Percentiles rank a stretch among this genome's conserved stretches.
phyloP scores from a whole-genome alignment of 2,113 vertebrate species.

The Calyptommatus sinebrachiatus region DNA sequence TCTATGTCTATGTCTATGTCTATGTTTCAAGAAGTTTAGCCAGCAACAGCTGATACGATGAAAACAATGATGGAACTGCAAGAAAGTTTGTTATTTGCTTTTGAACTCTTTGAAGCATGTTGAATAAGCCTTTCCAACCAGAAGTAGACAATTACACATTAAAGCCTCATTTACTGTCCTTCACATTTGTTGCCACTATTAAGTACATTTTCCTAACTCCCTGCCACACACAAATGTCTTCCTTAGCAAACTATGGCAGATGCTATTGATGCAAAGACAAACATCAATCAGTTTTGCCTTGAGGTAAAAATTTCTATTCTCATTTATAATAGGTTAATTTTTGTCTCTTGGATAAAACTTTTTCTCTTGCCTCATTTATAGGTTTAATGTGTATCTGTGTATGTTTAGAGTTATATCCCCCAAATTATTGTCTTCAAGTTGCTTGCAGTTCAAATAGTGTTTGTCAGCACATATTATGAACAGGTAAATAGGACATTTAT shows the following conservation, averaged over 20 bases:
- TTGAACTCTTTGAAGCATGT: too few species aligned
- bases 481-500: constrained; percentile 21
- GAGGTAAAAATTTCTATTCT: constrained; percentile 40
- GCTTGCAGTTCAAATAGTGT: constrained; percentile 40
- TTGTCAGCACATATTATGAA: constrained; percentile 45
- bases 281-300: background rate
- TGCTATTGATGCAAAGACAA: background rate
- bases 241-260: background rate
- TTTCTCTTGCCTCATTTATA: too few species aligned
- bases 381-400: too few species aligned
- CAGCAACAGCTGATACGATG: too few species aligned
- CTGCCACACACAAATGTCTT: background rate
- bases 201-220: background rate
- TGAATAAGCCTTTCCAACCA: too few species aligned
- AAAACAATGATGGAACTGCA: too few species aligned
- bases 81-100: too few species aligned
- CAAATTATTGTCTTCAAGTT: constrained; percentile 48
- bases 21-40: background rate
- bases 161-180: too few species aligned
- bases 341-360: constrained; percentile 34
- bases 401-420: constrained; percentile 35
- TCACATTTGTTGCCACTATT: too few species aligned
- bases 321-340: constrained; percentile 24
- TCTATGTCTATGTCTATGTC: background rate
- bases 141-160: too few species aligned